Base-by-base conservation (phyloP, 2,797 vertebrate species). In the Artibeus jamaicensis region DNA sequence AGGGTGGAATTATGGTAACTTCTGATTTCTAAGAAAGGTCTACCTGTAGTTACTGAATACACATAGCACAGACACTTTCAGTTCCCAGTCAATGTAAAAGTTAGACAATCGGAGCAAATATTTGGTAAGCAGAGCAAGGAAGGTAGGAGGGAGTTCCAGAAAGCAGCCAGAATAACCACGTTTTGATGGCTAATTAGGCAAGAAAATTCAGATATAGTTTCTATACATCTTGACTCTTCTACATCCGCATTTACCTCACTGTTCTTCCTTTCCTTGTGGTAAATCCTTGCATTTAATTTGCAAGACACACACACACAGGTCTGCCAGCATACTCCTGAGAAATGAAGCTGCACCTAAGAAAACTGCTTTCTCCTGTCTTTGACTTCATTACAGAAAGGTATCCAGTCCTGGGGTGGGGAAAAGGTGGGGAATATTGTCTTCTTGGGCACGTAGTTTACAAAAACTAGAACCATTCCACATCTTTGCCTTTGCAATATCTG, bases 11-110 rank as follows among this genome's bases (percentile, higher is more conserved):
- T 77, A 9, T 34, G 82, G 2, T 57, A 76, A 86, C 26, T 92
- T 93, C 39, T 70, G 50, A 85, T 87, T 89, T 96, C 87, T 86
- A 91, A 95, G 55, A 70, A 81, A 78, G 62, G 34, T 73, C 59
- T 44, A 68, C 73, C 71, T 83, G 21, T 59, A 70, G 53, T 81
- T 78, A 91, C 70, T 9, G 32, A 76, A 11, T 32, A 37, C 37
- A 34, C 32, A 32, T 6, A 46, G 6, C 14, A 34, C 24, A 55
- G 44, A 73, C 70, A 59, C 34, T 90, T 91, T 96, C 53, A 22
- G 0, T 84, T 83, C 78, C 82, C 68, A 78, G 12, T 46, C 46
- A 29, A 53, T 71, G 34, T 62, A 96, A 77, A 88, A 46, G 32
- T 50, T 78, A 84, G 59, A 34, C 57, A 88, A 67, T 53, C 44